Conservation (phyloP, 2,113 vertebrate species). For the Xyrauchen texanus region DNA sequence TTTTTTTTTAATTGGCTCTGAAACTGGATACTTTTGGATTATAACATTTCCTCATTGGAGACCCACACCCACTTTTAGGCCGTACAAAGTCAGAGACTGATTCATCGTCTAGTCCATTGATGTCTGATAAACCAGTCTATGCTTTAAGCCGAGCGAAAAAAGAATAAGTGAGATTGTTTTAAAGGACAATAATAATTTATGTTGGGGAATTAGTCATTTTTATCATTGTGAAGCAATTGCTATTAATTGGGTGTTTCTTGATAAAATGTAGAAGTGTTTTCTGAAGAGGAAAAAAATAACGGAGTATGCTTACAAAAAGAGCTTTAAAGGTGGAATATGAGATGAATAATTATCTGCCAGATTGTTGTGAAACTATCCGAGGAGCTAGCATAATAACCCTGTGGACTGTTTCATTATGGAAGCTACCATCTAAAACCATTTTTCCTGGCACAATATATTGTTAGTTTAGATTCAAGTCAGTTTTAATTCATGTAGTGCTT, state of each 20-base stretch:
- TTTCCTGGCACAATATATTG: not conserved
- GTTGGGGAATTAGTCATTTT: not conserved
- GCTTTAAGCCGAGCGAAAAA: too few species aligned
- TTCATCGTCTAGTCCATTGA: slow-evolving; percentile 13
- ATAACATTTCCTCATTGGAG: slow-evolving; percentile 42
- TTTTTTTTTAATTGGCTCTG: slow-evolving; percentile 44
- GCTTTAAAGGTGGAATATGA: not conserved
- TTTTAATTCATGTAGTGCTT: not conserved
- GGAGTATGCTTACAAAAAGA: not conserved
- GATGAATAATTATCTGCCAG: not conserved
- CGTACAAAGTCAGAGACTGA: slow-evolving; percentile 38
- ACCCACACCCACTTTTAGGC: slow-evolving; percentile 12
- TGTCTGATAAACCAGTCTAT: slow-evolving; percentile 6
- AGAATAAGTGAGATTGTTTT: not conserved
- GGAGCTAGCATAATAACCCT: not conserved
- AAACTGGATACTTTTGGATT: slow-evolving; percentile 49
- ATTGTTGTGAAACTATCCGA: not conserved
- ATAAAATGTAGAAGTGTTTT: not conserved
- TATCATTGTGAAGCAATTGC: not conserved
- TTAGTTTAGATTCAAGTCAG: not conserved
- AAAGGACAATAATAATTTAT: not conserved
- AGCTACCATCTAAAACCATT: not conserved
- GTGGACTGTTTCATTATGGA: not conserved
- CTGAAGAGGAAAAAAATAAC: slow-evolving; percentile 1
- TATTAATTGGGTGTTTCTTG: not conserved